These are phyloP conservation scores for Diuraphis noxia DNA, from an alignment of 1,140 invertebrate species.

Conservation along the genomic window DNA sequence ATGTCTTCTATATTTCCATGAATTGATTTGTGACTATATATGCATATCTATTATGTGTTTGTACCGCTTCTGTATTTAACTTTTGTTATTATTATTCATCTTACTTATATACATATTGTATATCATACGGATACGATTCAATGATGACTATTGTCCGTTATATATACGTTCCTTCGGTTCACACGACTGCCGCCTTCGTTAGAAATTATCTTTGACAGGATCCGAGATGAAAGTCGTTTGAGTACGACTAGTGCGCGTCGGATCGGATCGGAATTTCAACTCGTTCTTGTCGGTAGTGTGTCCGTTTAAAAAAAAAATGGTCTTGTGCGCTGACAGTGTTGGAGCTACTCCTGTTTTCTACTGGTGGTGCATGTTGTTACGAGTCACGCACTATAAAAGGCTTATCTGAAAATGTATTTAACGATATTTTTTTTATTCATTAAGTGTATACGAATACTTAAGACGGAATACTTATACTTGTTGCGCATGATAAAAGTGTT, in stretches of 20 bases:
- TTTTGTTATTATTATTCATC: slow-evolving; percentile 10
- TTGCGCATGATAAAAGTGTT: neutral
- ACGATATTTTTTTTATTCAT: neutral
- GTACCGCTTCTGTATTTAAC: neutral
- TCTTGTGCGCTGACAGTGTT: neutral
- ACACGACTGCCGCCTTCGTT: neutral
- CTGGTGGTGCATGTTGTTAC: neutral
- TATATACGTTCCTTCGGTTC: slow-evolving; percentile 5
- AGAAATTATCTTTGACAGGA: slow-evolving; percentile 42
- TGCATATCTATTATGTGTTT: neutral
- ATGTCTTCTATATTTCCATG: neutral
- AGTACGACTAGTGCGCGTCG: neutral
- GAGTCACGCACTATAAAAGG: neutral
- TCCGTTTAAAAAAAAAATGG: slow-evolving; percentile 17
- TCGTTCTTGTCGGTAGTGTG: slow-evolving; percentile 11
- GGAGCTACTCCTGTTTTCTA: neutral
- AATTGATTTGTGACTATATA: slow-evolving; percentile 7
- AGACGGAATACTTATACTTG: neutral
- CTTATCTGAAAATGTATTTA: neutral
- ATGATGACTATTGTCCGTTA: slow-evolving; percentile 34
- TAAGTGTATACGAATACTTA: neutral
- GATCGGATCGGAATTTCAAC: slow-evolving; percentile 49
- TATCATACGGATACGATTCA: neutral
- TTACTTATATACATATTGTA: neutral
- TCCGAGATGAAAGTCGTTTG: slow-evolving; percentile 44